Conservation (phyloP, 1,140 invertebrate species). For the Coelopa frigida region DNA sequence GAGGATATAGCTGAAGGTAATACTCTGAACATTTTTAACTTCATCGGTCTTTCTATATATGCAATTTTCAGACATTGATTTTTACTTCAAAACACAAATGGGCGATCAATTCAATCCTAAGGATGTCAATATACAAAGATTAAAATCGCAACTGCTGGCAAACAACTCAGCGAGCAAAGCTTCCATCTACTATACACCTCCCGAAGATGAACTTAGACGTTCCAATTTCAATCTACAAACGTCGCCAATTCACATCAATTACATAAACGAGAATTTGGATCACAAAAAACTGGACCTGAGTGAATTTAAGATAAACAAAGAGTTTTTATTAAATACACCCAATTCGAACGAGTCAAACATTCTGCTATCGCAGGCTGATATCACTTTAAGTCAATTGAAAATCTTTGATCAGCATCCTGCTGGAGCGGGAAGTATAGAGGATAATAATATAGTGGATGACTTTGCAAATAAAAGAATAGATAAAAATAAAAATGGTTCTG, state of each 20-base stretch:
- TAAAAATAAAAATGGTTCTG: constrained; percentile 1
- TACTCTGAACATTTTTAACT: background rate
- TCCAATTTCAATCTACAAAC: constrained; percentile 31
- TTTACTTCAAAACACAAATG: constrained; percentile 60
- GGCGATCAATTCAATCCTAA: constrained; percentile 26
- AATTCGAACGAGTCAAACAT: background rate
- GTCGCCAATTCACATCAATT: constrained; percentile 42
- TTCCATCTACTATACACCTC: constrained; percentile 73
- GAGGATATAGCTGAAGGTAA: constrained; percentile 52
- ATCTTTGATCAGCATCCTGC: constrained; percentile 12
- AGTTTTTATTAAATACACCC: constrained; percentile 11
- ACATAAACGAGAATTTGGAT: constrained; percentile 40
- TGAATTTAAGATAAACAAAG: constrained; percentile 3
- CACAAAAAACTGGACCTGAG: constrained; percentile 27
- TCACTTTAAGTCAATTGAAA: constrained; percentile 26
- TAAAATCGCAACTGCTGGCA: constrained; percentile 31
- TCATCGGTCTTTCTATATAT: background rate
- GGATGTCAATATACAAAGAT: constrained; percentile 34
- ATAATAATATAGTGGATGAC: constrained; percentile 25
- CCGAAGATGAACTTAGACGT: constrained; percentile 47
- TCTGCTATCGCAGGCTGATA: constrained; percentile 19
- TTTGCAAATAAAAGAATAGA: background rate
- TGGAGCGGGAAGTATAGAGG: constrained; percentile 28
- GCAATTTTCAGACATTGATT: constrained; percentile 34
- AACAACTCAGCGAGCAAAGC: constrained; percentile 56